Base-by-base conservation (phyloP, 1,140 invertebrate genomes). In the Psilanteris sp. region DNA sequence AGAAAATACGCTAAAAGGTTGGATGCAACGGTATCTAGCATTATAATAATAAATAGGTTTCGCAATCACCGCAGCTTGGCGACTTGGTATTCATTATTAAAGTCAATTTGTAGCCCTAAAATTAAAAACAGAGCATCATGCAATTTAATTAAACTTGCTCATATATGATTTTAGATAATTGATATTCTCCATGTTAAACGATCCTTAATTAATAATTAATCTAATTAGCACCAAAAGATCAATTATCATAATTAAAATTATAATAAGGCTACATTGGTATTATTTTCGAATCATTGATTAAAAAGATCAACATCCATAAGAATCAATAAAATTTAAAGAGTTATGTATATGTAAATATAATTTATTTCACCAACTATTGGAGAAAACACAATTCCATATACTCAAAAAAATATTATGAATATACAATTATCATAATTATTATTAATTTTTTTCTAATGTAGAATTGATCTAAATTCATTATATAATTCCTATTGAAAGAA, bases 231-330 rank as follows among this genome's bases (percentile, higher is more conserved):
- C 67, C 55, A 61, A 70, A 62, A 55, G 3, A 54, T 34, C 9
- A 44, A 43, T 70, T 8, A 54, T 15, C 48, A 18, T 2, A 54
- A 24, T 7, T 18, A 71, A 54, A 39, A 54, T 27, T 57, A 14
- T 34, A 43, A 16, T 64, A 72, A 72, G 68, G 68, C 68, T 72
- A 72, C 57, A 34, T 72, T 55, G 68, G 57, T 72, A 34, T 72
- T 32, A 43, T 34, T 50, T 27, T 14, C 2, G 5, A 67, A 57
- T 31, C 2, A 36, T 32, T 27, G 3, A 9, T 39, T 16, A 24
- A 11, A 2, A 31, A n/a, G n/a, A n/a, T n/a, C 29, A 31, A 34
- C 20, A 26, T 37, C 54, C 14, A 57, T 34, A 13, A 62, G n/a
- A 62, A 72, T 72, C 57, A 50, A 72, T 57, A 62, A 72, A 48